Percentiles rank a stretch among this genome's conserved stretches.
phyloP scores from a whole-genome alignment of 2,888 invertebrate species.

The Atrina japonica region DNA sequence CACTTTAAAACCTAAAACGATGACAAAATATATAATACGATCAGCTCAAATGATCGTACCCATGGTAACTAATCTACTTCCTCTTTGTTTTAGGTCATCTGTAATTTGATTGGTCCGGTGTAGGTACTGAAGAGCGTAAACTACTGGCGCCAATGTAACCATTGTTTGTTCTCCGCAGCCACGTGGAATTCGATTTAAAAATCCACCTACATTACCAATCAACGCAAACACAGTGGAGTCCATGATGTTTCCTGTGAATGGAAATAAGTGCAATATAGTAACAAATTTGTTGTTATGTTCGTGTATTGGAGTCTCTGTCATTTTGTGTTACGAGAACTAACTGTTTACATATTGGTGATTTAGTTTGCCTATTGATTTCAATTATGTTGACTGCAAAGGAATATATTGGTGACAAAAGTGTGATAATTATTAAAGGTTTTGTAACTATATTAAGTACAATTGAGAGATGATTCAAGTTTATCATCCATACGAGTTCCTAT shows the following conservation, averaged over 20 bases:
- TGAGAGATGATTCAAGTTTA: too few relatives aligned
- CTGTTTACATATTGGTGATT: neutral
- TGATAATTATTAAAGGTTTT: too few relatives aligned
- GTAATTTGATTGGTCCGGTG: slow-evolving; percentile 51
- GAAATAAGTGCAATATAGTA: neutral
- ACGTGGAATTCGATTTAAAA: slow-evolving; percentile 57
- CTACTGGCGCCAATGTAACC: slow-evolving; percentile 64
- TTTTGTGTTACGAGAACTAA: neutral
- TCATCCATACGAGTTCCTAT: too few relatives aligned
- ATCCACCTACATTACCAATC: slow-evolving; percentile 53
- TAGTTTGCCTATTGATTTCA: too few relatives aligned
- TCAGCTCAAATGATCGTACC: too few relatives aligned
- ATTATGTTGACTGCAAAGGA: too few relatives aligned
- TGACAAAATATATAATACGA: too few relatives aligned
- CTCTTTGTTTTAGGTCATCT: slow-evolving; percentile 52
- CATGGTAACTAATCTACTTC: slow-evolving; percentile 51
- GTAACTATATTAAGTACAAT: too few relatives aligned
- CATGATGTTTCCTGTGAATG: slow-evolving; percentile 59
- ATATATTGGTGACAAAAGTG: too few relatives aligned
- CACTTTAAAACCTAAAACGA: too few relatives aligned
- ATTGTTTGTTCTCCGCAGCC: slow-evolving; percentile 71
- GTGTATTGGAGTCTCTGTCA: too few relatives aligned
- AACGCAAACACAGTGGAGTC: slow-evolving; percentile 58
- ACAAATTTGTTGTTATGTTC: too few relatives aligned
- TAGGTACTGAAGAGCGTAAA: slow-evolving; percentile 61